These are phyloP conservation scores for Battus philenor DNA, from an alignment of 1,140 invertebrate genomes.

Conservation along the genomic window DNA sequence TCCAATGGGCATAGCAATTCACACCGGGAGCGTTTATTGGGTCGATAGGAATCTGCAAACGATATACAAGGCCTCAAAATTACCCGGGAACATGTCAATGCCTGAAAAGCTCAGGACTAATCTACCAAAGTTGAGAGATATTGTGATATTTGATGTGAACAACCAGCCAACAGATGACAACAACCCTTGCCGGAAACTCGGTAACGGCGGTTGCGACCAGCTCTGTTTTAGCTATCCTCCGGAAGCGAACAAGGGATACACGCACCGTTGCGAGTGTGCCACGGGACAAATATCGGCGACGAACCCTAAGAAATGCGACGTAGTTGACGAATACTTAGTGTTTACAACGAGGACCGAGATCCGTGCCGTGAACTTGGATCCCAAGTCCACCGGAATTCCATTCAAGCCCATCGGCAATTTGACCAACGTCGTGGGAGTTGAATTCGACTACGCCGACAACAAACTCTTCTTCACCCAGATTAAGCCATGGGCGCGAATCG, in stretches of 20 bases:
- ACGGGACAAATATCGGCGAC: slow-evolving; percentile 82
- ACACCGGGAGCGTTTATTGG: slow-evolving; percentile 93
- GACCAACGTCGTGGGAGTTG: slow-evolving; percentile 97
- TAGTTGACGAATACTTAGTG: slow-evolving; percentile 91
- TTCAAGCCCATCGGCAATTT: slow-evolving; percentile 92
- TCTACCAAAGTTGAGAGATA: slow-evolving; percentile 89
- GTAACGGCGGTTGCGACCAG: slow-evolving; percentile 92
- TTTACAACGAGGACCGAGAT: slow-evolving; percentile 96
- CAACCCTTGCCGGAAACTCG: slow-evolving; percentile 85
- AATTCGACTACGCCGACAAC: slow-evolving; percentile 95
- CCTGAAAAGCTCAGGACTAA: slow-evolving; percentile 87
- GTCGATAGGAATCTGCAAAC: slow-evolving; percentile 95
- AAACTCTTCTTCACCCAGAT: slow-evolving; percentile 94
- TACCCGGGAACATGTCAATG: slow-evolving; percentile 81
- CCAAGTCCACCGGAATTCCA: slow-evolving; percentile 86
- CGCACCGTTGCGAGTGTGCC: slow-evolving; percentile 92
- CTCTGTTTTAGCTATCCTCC: slow-evolving; percentile 95
- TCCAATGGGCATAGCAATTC: slow-evolving; percentile 94
- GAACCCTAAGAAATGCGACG: slow-evolving; percentile 84
- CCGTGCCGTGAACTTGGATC: slow-evolving; percentile 89
- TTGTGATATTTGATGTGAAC: slow-evolving; percentile 91
- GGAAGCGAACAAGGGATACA: slow-evolving; percentile 71
- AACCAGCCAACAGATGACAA: slow-evolving; percentile 89
- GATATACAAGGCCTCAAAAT: slow-evolving; percentile 90
- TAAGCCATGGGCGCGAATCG: slow-evolving; percentile 91